phyloP scores from a whole-genome alignment of 2,113 vertebrate genomes.

The Mungos mungo region DNA sequence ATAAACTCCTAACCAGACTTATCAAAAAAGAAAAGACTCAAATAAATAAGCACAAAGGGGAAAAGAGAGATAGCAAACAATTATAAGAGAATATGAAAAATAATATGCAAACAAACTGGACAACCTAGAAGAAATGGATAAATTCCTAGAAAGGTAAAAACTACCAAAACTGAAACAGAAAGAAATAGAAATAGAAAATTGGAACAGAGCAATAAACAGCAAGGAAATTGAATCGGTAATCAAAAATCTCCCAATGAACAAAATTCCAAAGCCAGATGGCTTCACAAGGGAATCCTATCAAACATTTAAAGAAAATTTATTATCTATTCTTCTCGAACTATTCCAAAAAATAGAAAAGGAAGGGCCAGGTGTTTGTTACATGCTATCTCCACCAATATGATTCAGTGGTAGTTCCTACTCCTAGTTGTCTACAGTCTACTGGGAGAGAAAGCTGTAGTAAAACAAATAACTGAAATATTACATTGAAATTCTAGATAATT shows the following conservation, averaged over 20 bases:
- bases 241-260: not conserved
- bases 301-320: not conserved
- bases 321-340: not conserved
- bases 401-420: not conserved
- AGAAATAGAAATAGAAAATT: not conserved
- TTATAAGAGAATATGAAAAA: not conserved
- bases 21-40: not conserved
- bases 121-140: not conserved
- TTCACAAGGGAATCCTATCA: not conserved
- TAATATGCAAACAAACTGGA: not conserved
- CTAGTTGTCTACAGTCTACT: not conserved
- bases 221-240: not conserved
- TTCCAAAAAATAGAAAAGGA: not conserved
- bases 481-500: not conserved
- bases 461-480: not conserved
- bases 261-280: not conserved
- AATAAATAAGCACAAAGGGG: not conserved
- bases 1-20: not conserved
- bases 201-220: not conserved
- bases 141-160: not conserved
- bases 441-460: not conserved
- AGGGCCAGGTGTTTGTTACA: not conserved
- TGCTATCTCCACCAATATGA: not conserved
- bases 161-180: not conserved
- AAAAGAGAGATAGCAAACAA: not conserved